Evolutionary conservation across 2,797 vertebrate genomes (phyloP).

Genomic region (Notolepis coatsorum): DNA sequence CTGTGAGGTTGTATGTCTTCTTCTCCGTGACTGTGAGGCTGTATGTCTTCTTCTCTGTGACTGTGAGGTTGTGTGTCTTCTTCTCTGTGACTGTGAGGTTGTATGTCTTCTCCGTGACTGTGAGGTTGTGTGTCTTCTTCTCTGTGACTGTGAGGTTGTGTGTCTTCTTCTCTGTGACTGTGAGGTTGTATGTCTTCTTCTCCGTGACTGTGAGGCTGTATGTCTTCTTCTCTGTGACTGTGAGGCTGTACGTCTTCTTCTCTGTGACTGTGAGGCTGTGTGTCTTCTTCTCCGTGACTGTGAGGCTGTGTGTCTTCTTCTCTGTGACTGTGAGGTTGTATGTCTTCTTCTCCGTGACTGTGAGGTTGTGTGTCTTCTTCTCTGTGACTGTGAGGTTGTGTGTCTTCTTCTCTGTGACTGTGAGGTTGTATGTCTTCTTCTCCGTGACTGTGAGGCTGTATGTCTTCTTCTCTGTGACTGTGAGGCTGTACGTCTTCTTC

Average conservation of each 20-base stretch:
- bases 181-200: conserved; percentile 50
- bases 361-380: conserved; percentile 49
- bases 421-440: conserved; percentile 50
- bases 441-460: conserved; percentile 42
- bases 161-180: conserved; percentile 47
- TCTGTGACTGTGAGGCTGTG: conserved; percentile 42
- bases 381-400: conserved; percentile 42
- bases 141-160: conserved; percentile 42
- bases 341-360: conserved; percentile 47
- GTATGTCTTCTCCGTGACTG: conserved; percentile 48
- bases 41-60: conserved; percentile 48
- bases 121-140: conserved; percentile 49
- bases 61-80: conserved; percentile 51
- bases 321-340: conserved; percentile 43
- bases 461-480: conserved; percentile 47
- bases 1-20: conserved; percentile 51
- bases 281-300: conserved; percentile 47
- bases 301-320: conserved; percentile 49
- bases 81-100: conserved; percentile 38
- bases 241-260: conserved; percentile 50
- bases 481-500: conserved; percentile 50
- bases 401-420: conserved; percentile 47
- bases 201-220: conserved; percentile 42
- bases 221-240: conserved; percentile 47
- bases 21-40: conserved; percentile 38